Evolutionary conservation across 2,888 invertebrate genomes (phyloP).

Genomic region (Apodemia mormo): DNA sequence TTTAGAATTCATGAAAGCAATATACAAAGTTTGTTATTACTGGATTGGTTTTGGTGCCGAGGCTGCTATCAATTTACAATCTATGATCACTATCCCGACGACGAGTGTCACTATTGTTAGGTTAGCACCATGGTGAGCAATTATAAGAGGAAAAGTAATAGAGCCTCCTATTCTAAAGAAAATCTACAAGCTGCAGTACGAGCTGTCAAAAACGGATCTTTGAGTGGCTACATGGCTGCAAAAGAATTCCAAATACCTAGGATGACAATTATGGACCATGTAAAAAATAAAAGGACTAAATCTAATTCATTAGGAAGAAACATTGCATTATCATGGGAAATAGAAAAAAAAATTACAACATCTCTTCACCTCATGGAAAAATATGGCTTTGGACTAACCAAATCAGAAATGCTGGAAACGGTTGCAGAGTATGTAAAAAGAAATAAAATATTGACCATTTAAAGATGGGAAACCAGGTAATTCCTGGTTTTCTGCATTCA

Average conservation of each 20-base stretch:
- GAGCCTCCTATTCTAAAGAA: constrained; percentile 6
- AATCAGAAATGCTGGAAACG: constrained; percentile 23
- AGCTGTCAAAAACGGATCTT: constrained; percentile 6
- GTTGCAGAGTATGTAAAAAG: constrained; percentile 1
- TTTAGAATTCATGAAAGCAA: no score
- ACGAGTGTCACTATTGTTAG: constrained; percentile 14
- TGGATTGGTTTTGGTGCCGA: constrained; percentile 1
- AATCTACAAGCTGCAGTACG: constrained; percentile 5
- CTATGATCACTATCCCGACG: constrained; percentile 12
- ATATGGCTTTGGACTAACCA: constrained; percentile 32
- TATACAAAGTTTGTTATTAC: background rate
- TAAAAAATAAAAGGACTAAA: constrained; percentile 26
- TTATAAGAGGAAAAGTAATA: constrained; percentile 1
- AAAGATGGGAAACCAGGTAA: constrained; percentile 37
- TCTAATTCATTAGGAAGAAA: constrained; percentile 28
- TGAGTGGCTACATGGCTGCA: constrained; percentile 15
- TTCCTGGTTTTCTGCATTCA: constrained; percentile 34
- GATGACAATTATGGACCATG: constrained; percentile 33
- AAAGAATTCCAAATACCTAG: constrained; percentile 21
- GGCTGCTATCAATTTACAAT: constrained; percentile 4
- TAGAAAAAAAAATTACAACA: constrained; percentile 28
- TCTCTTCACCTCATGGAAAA: constrained; percentile 30
- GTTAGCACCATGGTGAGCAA: constrained; percentile 9
- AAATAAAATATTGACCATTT: constrained; percentile 30
- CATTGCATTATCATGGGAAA: constrained; percentile 24